Conservation (phyloP, 2,113 vertebrate genomes). For the Callionymus lyra region DNA sequence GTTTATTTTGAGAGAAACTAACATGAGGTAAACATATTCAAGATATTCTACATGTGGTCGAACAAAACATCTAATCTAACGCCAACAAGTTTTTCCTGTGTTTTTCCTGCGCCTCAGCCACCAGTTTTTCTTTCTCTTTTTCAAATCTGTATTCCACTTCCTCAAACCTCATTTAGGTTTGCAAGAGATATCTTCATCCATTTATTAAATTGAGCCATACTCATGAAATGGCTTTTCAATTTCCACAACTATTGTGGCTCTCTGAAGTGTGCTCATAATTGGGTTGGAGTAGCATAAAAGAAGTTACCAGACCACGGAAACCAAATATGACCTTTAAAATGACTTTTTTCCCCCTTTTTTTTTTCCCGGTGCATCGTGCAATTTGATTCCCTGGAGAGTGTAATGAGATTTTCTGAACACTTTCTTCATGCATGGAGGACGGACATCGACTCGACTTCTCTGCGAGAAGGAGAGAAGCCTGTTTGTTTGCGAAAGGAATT, state of each 20-base stretch:
- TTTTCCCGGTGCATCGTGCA: conserved; percentile 11
- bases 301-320: conserved; percentile 47
- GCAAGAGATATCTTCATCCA: conserved; percentile 12
- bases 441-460: conserved; percentile 16
- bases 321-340: conserved; percentile 48
- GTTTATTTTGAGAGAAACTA: no score
- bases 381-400: conserved; percentile 18
- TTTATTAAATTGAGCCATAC: conserved; percentile 25
- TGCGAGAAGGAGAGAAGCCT: conserved; percentile 28
- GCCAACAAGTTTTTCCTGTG: no score
- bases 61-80: no score
- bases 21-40: no score
- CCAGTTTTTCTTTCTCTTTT: no score
- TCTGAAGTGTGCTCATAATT: conserved; percentile 43
- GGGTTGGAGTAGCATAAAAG: conserved; percentile 42
- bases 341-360: conserved; percentile 8
- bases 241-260: conserved; percentile 24
- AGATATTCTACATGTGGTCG: no score
- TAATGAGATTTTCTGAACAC: conserved; percentile 8
- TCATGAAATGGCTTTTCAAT: conserved; percentile 19
- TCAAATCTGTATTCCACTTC: no score
- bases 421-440: conserved; percentile 24
- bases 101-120: no score
- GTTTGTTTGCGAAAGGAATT: conserved; percentile 33
- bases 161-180: conserved; percentile 8